Base-by-base conservation (phyloP, 2,113 vertebrate genomes). In the Corythaeola cristata region DNA sequence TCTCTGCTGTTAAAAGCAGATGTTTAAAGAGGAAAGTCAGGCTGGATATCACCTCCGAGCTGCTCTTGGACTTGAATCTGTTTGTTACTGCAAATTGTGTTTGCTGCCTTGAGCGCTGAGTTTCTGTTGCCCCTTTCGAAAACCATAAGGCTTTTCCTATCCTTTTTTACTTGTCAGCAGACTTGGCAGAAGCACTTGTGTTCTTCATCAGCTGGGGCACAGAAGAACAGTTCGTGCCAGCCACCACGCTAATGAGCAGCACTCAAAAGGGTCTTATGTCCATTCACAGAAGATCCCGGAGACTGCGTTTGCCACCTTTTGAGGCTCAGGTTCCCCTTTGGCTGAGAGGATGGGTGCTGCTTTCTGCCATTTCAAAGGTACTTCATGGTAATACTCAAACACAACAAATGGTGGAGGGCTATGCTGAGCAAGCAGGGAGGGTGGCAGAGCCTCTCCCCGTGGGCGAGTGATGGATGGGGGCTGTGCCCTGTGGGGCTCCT, bases 91-190 rank as follows among this genome's bases (percentile, higher is more conserved):
- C 80, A 92, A 85, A 79, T 41, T 35, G 41, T 28, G 23, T 89
- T 91, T 84, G 58, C 62, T 93, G 73, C 94, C 74, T 75, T 28
- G 64, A 87, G 73, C 12, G 1, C 68, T 26, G 44, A 71, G 32
- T 44, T 85, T 87, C 90, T 89, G 27, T 69, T 85, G 69, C 69
- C 30, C n/a, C 86, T 92, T 81, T 91, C 62, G 85, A 39, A 91
- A 82, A 53, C 77, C 30, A 13, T 56, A 50, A 87, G 69, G 77
- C 80, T 90, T 93, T 72, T 89, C 56, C 73, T 56, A 49, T 35
- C 62, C 27, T 33, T 80, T 85, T 71, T 81, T 53, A 67, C 94
- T 74, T 87, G 72, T 72, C 74, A 50, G 62, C 83, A 94, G 69
- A 53, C 68, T 85, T 84, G 83, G 90, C 93, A 94, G 68, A 56